Conservation (phyloP, 2,113 vertebrate genomes). For the Hypocryptadius cinnamomeus region DNA sequence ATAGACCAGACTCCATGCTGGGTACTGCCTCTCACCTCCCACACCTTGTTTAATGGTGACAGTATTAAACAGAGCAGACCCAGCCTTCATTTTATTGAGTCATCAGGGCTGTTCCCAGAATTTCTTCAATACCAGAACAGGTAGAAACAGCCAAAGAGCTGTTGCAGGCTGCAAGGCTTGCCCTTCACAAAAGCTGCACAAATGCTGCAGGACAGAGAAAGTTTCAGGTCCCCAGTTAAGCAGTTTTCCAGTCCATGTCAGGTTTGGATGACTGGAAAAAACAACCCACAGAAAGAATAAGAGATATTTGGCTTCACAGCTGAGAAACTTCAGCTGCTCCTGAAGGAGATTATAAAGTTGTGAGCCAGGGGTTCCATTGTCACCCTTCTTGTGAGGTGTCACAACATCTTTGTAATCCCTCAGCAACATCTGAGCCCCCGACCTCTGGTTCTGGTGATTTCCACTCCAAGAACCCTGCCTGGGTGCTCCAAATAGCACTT, state of each 20-base stretch:
- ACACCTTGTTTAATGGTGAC: background rate
- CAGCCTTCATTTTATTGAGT: background rate
- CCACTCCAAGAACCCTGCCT: background rate
- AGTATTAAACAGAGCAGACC: background rate
- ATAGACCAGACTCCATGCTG: background rate
- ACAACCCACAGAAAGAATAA: background rate
- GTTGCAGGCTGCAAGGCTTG: background rate
- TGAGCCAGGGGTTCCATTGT: background rate
- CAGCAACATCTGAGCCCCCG: fast-evolving
- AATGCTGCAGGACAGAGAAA: background rate
- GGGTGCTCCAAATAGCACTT: background rate
- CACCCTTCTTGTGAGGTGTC: background rate
- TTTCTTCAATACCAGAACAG: background rate
- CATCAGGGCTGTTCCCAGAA: background rate
- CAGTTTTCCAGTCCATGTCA: background rate
- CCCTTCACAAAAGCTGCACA: background rate
- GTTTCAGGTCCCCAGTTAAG: background rate
- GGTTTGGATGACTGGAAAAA: background rate
- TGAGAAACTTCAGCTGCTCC: background rate
- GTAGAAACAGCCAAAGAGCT: background rate
- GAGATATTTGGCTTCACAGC: background rate
- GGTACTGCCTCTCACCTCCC: background rate
- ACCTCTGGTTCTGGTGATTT: background rate
- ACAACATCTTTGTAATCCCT: background rate
- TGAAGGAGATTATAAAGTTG: background rate